Conservation (phyloP, 1,140 invertebrate species). For the Trichonephila inaurata region DNA sequence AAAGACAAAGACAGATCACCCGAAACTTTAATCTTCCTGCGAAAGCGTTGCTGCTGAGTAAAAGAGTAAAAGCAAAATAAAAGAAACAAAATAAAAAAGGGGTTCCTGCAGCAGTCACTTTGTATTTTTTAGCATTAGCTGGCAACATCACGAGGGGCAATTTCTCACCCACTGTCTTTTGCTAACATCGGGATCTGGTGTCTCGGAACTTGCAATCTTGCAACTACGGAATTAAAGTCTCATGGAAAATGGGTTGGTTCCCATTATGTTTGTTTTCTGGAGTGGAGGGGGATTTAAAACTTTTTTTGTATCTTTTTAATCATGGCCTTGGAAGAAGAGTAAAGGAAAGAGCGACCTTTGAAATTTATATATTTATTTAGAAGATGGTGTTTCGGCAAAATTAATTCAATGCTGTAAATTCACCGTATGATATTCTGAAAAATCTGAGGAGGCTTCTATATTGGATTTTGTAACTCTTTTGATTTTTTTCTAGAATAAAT, state of each 20-base stretch:
- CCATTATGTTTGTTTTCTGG: neutral
- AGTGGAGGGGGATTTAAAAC: neutral
- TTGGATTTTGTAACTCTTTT: no score
- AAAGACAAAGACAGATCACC: conserved; percentile 63
- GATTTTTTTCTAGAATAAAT: no score
- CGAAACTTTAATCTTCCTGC: conserved; percentile 64
- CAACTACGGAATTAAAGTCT: conserved; percentile 36
- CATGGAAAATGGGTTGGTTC: neutral
- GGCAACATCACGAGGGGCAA: neutral
- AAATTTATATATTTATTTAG: neutral
- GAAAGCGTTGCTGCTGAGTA: neutral
- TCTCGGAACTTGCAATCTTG: conserved; percentile 43
- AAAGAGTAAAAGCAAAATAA: neutral
- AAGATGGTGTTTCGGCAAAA: no score
- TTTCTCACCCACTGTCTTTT: conserved; percentile 18
- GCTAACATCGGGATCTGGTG: conserved; percentile 41
- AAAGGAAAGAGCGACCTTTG: neutral
- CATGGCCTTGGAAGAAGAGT: neutral
- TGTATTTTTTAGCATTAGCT: conserved; percentile 68
- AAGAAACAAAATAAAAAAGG: neutral
- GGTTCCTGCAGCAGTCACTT: conserved; percentile 55
- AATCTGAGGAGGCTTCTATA: no score
- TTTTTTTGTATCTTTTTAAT: neutral
- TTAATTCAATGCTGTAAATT: no score
- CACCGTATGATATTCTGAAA: no score